These are phyloP conservation scores for Parnassius apollo DNA, from an alignment of 2,888 invertebrate species.

Conservation along the genomic window DNA sequence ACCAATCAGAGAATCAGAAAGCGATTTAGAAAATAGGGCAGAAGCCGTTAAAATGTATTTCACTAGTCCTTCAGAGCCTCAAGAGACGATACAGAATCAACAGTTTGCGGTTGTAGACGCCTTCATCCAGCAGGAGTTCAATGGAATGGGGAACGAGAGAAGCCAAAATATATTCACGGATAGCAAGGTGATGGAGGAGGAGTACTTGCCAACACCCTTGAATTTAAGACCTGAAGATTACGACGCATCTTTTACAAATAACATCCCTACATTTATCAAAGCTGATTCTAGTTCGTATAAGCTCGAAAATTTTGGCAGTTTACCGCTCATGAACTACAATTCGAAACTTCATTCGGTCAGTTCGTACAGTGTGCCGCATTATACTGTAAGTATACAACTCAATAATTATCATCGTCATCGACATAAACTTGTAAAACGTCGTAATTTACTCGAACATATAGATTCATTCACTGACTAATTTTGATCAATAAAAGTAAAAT, in stretches of 20 bases:
- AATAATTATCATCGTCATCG: no score
- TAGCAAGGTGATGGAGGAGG: slow-evolving; percentile 43
- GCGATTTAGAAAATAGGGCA: slow-evolving; percentile 16
- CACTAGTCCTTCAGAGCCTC: slow-evolving; percentile 33
- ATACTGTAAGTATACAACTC: slow-evolving; percentile 59
- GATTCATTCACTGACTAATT: no score
- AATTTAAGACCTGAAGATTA: slow-evolving; percentile 58
- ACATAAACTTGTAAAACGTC: no score
- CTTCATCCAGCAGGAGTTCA: slow-evolving; percentile 38
- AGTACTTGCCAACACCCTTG: slow-evolving; percentile 52
- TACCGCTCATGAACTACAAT: slow-evolving; percentile 67
- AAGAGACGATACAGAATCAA: slow-evolving; percentile 37
- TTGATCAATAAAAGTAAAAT: no score
- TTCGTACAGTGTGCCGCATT: slow-evolving; percentile 73
- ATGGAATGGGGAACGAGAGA: slow-evolving; percentile 27
- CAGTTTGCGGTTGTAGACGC: slow-evolving; percentile 38
- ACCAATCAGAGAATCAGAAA: slow-evolving; percentile 26
- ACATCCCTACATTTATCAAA: slow-evolving; percentile 52
- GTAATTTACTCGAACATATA: no score
- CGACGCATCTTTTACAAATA: slow-evolving; percentile 55
- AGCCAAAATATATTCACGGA: slow-evolving; percentile 36
- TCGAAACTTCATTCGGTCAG: slow-evolving; percentile 63
- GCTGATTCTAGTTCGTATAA: slow-evolving; percentile 50
- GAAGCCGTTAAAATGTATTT: slow-evolving; percentile 20
- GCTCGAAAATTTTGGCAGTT: slow-evolving; percentile 58